phyloP scores from a whole-genome alignment of 2,888 invertebrate species.

The Xylocampa areola region DNA sequence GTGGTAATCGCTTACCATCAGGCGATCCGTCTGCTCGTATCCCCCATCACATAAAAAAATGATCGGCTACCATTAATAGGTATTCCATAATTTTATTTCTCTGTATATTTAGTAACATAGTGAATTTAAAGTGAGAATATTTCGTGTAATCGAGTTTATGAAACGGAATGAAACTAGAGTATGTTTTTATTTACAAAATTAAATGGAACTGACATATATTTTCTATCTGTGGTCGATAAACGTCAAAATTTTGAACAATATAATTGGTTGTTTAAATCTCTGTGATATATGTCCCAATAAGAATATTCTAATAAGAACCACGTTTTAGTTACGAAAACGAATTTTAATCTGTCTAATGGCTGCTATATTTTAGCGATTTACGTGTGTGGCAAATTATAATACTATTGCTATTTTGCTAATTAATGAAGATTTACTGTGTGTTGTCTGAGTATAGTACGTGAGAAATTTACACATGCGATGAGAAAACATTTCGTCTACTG shows the following conservation, averaged over 20 bases:
- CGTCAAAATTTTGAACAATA: conserved; percentile 26
- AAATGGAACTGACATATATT: not conserved
- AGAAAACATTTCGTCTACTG: conserved; percentile 23
- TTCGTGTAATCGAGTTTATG: no score
- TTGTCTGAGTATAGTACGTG: conserved; percentile 22
- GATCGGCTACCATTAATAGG: no score
- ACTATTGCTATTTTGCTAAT: conserved; percentile 41
- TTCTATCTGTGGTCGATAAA: not conserved
- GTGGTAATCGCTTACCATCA: no score
- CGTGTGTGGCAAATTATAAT: conserved; percentile 68
- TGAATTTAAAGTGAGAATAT: no score
- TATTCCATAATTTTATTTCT: no score
- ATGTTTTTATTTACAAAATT: conserved; percentile 38
- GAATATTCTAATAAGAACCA: conserved; percentile 27
- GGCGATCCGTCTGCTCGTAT: no score
- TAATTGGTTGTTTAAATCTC: conserved; percentile 14
- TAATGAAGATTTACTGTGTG: conserved; percentile 37
- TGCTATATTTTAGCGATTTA: conserved; percentile 69
- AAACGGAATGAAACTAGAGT: conserved; percentile 32
- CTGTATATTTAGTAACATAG: no score
- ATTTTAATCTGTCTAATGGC: conserved; percentile 67
- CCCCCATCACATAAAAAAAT: no score
- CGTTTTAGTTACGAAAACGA: conserved; percentile 63
- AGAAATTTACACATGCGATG: conserved; percentile 26
- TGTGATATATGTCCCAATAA: conserved; percentile 32